Evolutionary conservation across 2,113 vertebrate species (phyloP).

Genomic region (Craseonycteris thonglongyai): DNA sequence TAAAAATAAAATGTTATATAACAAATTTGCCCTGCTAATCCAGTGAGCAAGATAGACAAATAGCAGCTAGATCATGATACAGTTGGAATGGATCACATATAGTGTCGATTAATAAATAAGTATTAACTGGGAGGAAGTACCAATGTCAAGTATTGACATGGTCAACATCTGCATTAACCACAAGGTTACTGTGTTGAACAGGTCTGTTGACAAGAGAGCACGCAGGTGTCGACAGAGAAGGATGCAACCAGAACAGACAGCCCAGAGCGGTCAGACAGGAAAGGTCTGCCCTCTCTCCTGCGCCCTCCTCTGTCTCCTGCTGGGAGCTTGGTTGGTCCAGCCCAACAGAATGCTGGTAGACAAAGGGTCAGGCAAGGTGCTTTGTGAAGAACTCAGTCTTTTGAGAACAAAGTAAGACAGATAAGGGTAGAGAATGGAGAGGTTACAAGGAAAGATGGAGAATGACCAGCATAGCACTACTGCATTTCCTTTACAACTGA

Average conservation of each 20-base stretch:
- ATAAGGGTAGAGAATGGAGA: background rate
- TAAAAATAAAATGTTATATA: background rate
- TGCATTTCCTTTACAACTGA: background rate
- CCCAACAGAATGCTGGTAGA: background rate
- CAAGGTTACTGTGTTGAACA: background rate
- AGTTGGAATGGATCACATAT: background rate
- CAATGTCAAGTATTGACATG: background rate
- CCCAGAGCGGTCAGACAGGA: background rate
- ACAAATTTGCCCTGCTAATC: background rate
- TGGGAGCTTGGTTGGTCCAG: background rate
- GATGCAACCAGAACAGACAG: background rate
- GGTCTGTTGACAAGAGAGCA: background rate
- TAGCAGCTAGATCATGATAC: background rate
- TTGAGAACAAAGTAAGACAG: background rate
- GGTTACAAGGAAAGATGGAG: rapidly evolving
- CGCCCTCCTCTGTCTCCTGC: background rate
- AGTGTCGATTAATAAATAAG: background rate
- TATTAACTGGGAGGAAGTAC: background rate
- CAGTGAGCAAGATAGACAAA: background rate
- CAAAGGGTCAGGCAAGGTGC: background rate
- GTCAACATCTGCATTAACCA: background rate
- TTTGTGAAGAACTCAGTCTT: background rate
- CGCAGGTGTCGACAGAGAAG: background rate
- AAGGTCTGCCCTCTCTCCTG: background rate
- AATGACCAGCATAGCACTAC: background rate